phyloP scores from a whole-genome alignment of 1,140 invertebrate species.

The Pachypsylla venusta region DNA sequence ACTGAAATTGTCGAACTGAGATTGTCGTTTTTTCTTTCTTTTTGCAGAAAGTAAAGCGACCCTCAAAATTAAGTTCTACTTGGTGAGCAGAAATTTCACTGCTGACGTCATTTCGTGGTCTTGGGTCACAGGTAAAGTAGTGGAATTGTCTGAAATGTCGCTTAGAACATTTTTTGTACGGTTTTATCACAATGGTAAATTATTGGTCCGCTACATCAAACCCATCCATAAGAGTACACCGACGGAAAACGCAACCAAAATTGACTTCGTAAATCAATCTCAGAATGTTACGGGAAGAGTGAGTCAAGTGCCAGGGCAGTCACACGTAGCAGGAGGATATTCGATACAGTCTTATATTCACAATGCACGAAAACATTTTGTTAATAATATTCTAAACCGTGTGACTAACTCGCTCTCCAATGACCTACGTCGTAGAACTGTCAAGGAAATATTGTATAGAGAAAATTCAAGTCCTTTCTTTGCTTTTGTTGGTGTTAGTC shows the following conservation, averaged over 20 bases:
- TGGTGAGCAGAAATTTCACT: not conserved
- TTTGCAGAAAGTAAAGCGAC: not conserved
- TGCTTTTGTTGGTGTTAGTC: conserved; percentile 53
- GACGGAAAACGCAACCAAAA: not conserved
- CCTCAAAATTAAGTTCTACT: conserved; percentile 1
- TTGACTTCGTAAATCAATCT: not conserved
- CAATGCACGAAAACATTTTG: conserved; percentile 42
- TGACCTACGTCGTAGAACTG: conserved; percentile 42
- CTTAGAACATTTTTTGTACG: not conserved
- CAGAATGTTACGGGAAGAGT: not conserved
- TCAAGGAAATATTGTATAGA: conserved; percentile 41
- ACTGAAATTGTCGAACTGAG: conserved; percentile 19
- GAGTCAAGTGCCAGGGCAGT: too few relatives aligned
- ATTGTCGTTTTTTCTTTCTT: not conserved
- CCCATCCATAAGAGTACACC: too few relatives aligned
- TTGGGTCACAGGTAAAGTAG: not conserved
- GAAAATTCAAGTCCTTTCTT: conserved; percentile 58
- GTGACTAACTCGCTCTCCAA: conserved; percentile 47
- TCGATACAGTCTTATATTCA: conserved; percentile 19
- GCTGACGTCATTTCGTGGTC: conserved; percentile 19
- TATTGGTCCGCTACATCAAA: not conserved
- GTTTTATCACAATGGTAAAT: not conserved
- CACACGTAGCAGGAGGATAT: not conserved
- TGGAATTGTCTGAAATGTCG: conserved; percentile 1
- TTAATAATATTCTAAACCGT: conserved; percentile 50